Percentiles rank a stretch among this genome's conserved stretches.
Evolutionary conservation across 2,888 invertebrate genomes (phyloP).

Genomic region (Crepidodera aurea): DNA sequence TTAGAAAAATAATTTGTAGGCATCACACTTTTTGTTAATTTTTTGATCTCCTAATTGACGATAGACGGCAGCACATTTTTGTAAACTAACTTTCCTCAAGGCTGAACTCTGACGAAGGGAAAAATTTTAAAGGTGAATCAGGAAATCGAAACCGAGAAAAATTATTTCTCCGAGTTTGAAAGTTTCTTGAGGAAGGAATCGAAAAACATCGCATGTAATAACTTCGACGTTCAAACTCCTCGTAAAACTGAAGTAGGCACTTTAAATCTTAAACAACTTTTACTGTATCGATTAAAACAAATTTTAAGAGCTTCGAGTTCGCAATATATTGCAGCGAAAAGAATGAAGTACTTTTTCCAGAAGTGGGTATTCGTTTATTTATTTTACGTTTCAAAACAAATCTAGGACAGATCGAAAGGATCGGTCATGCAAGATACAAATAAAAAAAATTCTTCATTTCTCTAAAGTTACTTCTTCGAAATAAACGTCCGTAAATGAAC

Average conservation of each 20-base stretch:
- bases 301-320: slow-evolving; percentile 11
- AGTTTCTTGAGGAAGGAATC: not conserved
- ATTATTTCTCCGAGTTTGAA: not conserved
- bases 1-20: no score
- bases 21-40: no score
- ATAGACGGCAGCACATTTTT: no score
- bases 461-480: slow-evolving; percentile 6
- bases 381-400: not conserved
- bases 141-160: not conserved
- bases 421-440: not conserved
- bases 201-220: slow-evolving; percentile 20
- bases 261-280: slow-evolving; percentile 23
- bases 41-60: no score
- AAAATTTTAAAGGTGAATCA: not conserved
- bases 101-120: not conserved
- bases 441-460: not conserved
- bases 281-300: slow-evolving; percentile 24
- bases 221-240: slow-evolving; percentile 3
- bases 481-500: slow-evolving; percentile 17
- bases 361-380: slow-evolving; percentile 6
- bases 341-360: slow-evolving; percentile 9
- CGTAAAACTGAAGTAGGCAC: slow-evolving; percentile 20
- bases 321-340: slow-evolving; percentile 17
- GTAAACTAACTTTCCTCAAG: no score
- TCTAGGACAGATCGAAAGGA: not conserved